phyloP scores from a whole-genome alignment of 35 echinoderm and acorn worm species.

The Anneissia japonica region DNA sequence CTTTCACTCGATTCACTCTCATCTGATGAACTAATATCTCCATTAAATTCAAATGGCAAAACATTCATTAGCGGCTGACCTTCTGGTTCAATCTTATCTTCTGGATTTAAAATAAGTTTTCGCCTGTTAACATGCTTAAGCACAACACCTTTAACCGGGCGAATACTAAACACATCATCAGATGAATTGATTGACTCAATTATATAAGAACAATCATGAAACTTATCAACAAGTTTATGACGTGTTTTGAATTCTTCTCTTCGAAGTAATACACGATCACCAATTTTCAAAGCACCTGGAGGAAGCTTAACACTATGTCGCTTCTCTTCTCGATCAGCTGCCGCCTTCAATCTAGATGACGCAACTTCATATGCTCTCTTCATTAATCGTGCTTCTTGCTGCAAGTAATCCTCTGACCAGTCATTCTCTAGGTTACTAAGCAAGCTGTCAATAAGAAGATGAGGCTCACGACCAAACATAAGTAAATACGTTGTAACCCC shows the following conservation, averaged over 20 bases:
- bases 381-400: not conserved
- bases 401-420: constrained; percentile 31
- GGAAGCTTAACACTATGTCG: not conserved
- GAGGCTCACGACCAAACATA: constrained; percentile 8
- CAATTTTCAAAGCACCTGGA: not conserved
- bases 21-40: not conserved
- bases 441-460: constrained; percentile 27
- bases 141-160: not conserved
- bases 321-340: not conserved
- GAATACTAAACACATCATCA: not conserved
- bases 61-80: not conserved
- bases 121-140: not conserved
- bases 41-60: not conserved
- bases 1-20: not conserved
- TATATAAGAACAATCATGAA: not conserved
- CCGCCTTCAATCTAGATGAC: not conserved
- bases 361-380: not conserved
- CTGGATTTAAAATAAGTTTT: not conserved
- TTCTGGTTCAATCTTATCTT: not conserved
- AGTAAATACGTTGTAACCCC: not conserved
- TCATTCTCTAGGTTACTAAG: constrained; percentile 15
- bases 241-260: constrained; percentile 7
- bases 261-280: not conserved
- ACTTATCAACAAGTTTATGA: constrained; percentile 32
- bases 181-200: not conserved